These are phyloP conservation scores for Pogonognathellus flavescens DNA, from an alignment of 1,140 invertebrate species.

Conservation along the genomic window DNA sequence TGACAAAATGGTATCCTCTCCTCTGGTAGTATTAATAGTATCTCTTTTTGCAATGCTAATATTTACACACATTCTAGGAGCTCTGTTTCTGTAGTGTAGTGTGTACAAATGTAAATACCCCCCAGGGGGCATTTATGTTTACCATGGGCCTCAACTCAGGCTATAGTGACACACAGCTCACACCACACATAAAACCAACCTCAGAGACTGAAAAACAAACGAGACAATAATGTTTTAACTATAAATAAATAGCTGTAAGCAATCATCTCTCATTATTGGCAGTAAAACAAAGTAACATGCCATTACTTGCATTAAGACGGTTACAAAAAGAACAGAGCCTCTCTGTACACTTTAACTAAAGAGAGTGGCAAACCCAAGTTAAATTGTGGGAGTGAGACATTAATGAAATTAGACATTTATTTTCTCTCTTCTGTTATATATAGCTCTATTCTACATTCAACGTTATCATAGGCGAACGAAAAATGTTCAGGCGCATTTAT, in stretches of 20 bases:
- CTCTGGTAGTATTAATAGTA: too few relatives aligned
- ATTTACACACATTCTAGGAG: too few relatives aligned
- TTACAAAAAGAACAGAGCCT: neutral
- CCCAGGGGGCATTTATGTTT: conserved; percentile 16
- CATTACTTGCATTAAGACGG: neutral
- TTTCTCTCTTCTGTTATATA: conserved; percentile 14
- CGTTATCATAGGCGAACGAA: too few relatives aligned
- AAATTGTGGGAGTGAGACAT: conserved; percentile 35
- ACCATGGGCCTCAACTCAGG: neutral
- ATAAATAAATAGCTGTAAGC: neutral
- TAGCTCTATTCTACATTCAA: conserved; percentile 1
- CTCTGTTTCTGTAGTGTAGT: neutral
- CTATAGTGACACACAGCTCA: neutral
- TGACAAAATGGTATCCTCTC: too few relatives aligned
- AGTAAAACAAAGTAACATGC: conserved; percentile 19
- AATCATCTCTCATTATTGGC: conserved; percentile 27
- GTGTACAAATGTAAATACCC: neutral
- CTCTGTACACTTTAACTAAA: neutral
- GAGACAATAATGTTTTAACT: neutral
- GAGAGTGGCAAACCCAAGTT: neutral
- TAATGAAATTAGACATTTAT: conserved; percentile 49
- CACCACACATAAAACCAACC: neutral
- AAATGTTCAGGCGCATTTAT: too few relatives aligned
- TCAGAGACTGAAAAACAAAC: neutral
- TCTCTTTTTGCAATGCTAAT: too few relatives aligned